A percentile compares a stretch with the other conserved stretches of the same genome.
Conservation (phyloP, 2,797 vertebrate genomes). For the Malacoraja senta region DNA sequence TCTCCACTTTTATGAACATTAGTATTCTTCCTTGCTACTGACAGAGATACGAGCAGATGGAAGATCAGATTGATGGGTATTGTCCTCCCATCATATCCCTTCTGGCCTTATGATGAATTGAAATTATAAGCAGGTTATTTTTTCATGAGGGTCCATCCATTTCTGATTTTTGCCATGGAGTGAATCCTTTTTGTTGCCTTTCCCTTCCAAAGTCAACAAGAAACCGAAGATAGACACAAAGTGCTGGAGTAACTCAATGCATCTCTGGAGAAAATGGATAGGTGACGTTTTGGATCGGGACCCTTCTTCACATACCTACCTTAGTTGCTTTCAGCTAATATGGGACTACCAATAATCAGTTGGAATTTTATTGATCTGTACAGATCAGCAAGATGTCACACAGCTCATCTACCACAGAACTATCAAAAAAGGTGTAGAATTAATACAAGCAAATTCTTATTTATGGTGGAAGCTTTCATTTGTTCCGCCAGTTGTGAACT, state of each 20-base stretch:
- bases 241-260: too few species aligned
- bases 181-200: neutral
- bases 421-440: neutral
- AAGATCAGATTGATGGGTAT: neutral
- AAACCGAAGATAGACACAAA: too few species aligned
- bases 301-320: neutral
- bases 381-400: neutral
- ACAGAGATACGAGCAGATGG: neutral
- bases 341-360: neutral
- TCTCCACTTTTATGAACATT: neutral
- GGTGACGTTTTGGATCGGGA: too few species aligned
- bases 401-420: neutral
- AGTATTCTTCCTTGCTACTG: neutral
- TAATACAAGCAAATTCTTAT: neutral
- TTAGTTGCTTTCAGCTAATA: neutral
- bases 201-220: neutral
- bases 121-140: neutral
- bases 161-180: neutral
- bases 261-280: too few species aligned
- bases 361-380: neutral
- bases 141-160: neutral
- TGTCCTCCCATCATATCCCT: too few species aligned
- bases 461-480: slow-evolving; percentile 8
- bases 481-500: neutral
- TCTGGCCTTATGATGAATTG: neutral